Evolutionary conservation across 2,888 invertebrate genomes (phyloP).

Genomic region (Acronicta psi): DNA sequence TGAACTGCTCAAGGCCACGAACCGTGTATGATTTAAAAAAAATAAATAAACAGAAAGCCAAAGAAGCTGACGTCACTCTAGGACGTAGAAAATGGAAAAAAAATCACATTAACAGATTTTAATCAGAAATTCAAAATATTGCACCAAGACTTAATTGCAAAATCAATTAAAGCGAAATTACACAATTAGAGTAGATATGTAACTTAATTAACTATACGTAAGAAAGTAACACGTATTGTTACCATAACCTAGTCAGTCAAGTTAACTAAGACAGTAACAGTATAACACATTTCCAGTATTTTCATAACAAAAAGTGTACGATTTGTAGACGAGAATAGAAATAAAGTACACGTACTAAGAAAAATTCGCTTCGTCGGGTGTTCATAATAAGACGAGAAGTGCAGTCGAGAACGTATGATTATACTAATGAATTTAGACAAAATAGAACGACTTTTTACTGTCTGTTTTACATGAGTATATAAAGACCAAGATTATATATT

Average conservation of each 20-base stretch:
- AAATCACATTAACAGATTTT: slow-evolving; percentile 1
- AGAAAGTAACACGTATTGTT: slow-evolving; percentile 8
- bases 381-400: slow-evolving; percentile 35
- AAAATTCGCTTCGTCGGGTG: slow-evolving; percentile 40
- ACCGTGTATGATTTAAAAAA: too few relatives aligned
- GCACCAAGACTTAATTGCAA: background rate
- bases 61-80: too few relatives aligned
- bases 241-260: slow-evolving; percentile 2
- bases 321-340: slow-evolving; percentile 38
- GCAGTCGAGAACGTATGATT: slow-evolving; percentile 26
- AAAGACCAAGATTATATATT: slow-evolving; percentile 4
- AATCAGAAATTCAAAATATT: slow-evolving; percentile 8
- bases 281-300: slow-evolving; percentile 5
- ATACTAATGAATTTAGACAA: slow-evolving; percentile 45
- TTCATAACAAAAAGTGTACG: slow-evolving; percentile 28
- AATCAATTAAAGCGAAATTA: slow-evolving; percentile 7
- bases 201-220: slow-evolving; percentile 8
- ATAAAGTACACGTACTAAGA: slow-evolving; percentile 40
- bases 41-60: too few relatives aligned
- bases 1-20: slow-evolving; percentile 9
- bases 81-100: too few relatives aligned
- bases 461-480: slow-evolving; percentile 16
- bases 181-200: slow-evolving; percentile 14
- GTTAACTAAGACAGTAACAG: slow-evolving; percentile 15
- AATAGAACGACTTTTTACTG: slow-evolving; percentile 21